Base-by-base conservation (phyloP, 2,888 invertebrate species). In the Scotopteryx bipunctaria region DNA sequence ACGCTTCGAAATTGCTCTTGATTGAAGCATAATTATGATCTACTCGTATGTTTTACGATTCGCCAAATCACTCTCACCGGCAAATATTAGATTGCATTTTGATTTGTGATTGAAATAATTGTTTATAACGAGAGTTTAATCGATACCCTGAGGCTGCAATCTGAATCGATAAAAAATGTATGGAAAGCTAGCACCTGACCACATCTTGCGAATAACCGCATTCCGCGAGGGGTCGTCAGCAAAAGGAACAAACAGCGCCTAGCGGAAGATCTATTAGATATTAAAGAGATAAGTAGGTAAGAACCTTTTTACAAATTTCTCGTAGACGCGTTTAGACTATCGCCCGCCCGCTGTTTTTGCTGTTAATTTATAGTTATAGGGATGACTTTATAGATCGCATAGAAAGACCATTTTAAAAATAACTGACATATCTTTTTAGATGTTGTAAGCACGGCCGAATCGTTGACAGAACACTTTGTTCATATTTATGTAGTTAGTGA, bases 201-300 rank as follows among this genome's bases (percentile, higher is more conserved):
- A 66, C 71, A 64, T 61, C 66, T 74, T 74, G 68, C 73, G 73
- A 66, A 63, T 75, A 81, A 75, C 81, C 80, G 78, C 83, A 83
- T 82, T 83, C 81, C 68, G 69, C 23, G 48, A 38, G 51, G 63
- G 54, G 58, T 69, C 68, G 63, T 69, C 67, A 59, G 52, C 63
- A 69, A 74, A 73, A 71, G 66, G 65, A 71, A 67, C 65, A 64
- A 42, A 32, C 23, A 32, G 67, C 27, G 36, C n/a, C 17, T 36
- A 51, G 38, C 11, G 19, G 14, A 33, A 45, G 44, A 53, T 23
- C 9, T 13, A 33, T 42, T 38, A 38, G 25, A 47, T 35, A 33
- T 25, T 21, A 16, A 3, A 5, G 9, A 31, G 6, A 19, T 13
- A 11, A 8, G 9, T n/a, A n/a, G n/a, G n/a, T n/a, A n/a, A n/a